Conservation (phyloP, 2,888 invertebrate species). For the Tyria jacobaeae region DNA sequence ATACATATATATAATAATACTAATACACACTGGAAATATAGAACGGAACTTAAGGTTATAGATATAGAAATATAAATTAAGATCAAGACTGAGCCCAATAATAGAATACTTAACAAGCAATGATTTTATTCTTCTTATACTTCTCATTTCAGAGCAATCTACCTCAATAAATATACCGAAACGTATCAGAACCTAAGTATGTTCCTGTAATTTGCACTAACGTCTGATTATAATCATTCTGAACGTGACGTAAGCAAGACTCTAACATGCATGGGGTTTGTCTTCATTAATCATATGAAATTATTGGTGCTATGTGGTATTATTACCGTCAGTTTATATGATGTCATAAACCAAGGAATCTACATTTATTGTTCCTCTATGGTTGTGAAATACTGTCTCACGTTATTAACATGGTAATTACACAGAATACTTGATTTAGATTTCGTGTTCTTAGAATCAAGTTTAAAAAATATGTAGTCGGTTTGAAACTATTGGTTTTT, state of each 20-base stretch:
- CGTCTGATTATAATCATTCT: conserved; percentile 10
- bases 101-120: background rate
- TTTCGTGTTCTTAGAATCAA: background rate
- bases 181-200: conserved; percentile 47
- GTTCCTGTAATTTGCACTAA: conserved; percentile 18
- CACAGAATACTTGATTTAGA: conserved; percentile 15
- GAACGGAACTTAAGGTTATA: background rate
- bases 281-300: conserved; percentile 48
- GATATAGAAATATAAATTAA: background rate
- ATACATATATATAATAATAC: too few species aligned
- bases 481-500: background rate
- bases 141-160: background rate
- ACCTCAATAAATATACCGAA: conserved; percentile 12
- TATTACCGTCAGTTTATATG: conserved; percentile 32
- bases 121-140: background rate
- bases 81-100: background rate
- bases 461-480: background rate
- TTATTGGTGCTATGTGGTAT: conserved; percentile 26
- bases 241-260: conserved; percentile 27
- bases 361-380: conserved; percentile 25
- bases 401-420: conserved; percentile 24
- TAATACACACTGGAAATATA: too few species aligned
- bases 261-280: conserved; percentile 20
- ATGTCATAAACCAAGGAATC: conserved; percentile 33
- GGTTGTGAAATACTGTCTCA: conserved; percentile 18